These are phyloP conservation scores for Steinernema hermaphroditum DNA, from an alignment of 2,888 invertebrate genomes.

Conservation along the genomic window DNA sequence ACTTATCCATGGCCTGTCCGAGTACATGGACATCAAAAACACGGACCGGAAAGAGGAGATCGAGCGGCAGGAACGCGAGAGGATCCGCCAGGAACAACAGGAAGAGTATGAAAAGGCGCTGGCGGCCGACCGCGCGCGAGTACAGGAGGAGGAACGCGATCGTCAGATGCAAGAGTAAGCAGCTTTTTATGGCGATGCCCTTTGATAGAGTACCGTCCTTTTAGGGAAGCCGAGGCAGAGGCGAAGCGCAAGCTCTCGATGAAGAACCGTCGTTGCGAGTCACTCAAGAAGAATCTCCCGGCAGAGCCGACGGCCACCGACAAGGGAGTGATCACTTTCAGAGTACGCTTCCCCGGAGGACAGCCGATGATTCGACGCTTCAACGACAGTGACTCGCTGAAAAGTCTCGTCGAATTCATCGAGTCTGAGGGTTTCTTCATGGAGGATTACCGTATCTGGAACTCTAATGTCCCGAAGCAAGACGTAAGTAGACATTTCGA, in stretches of 20 bases:
- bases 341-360: slow-evolving; percentile 57
- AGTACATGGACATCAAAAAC: neutral
- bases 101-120: slow-evolving; percentile 57
- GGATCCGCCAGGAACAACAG: slow-evolving; percentile 55
- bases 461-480: slow-evolving; percentile 62
- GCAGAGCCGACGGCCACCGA: slow-evolving; percentile 49
- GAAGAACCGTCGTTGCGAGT: slow-evolving; percentile 40
- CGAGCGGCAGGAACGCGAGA: slow-evolving; percentile 55
- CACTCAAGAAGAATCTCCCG: slow-evolving; percentile 45
- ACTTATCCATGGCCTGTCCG: neutral
- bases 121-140: slow-evolving; percentile 53
- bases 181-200: slow-evolving; percentile 27
- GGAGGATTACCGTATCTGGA: slow-evolving; percentile 50
- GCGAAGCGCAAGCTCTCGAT: slow-evolving; percentile 28
- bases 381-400: slow-evolving; percentile 46
- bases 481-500: slow-evolving; percentile 47
- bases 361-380: slow-evolving; percentile 58
- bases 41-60: slow-evolving; percentile 40
- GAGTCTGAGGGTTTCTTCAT: slow-evolving; percentile 58
- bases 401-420: slow-evolving; percentile 48
- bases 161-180: slow-evolving; percentile 36
- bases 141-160: slow-evolving; percentile 49
- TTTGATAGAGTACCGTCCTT: neutral
- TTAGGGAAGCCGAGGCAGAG: slow-evolving; percentile 40
- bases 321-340: slow-evolving; percentile 49